phyloP scores from a whole-genome alignment of 1,140 invertebrate species.

The Drosophila mojavensis region DNA sequence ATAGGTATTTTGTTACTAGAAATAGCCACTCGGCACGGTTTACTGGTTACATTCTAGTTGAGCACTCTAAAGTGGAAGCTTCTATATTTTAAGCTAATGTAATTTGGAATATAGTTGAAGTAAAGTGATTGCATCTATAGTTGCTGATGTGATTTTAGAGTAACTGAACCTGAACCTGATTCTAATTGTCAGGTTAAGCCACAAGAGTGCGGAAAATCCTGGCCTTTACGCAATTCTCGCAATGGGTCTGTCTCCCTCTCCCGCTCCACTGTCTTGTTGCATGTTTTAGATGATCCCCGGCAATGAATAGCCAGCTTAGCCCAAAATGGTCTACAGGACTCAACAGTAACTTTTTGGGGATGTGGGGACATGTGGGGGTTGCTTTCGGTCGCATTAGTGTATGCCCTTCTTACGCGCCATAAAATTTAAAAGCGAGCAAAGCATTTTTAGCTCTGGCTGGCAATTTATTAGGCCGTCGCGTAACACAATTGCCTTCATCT shows the following conservation, averaged over 20 bases:
- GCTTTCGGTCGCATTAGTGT: slow-evolving; percentile 51
- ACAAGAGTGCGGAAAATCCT: slow-evolving; percentile 48
- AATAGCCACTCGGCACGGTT: no score
- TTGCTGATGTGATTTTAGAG: slow-evolving; percentile 2
- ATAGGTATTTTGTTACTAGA: no score
- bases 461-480: slow-evolving; percentile 78
- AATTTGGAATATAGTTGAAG: not conserved
- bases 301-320: slow-evolving; percentile 80
- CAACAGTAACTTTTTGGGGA: slow-evolving; percentile 59
- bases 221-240: slow-evolving; percentile 49
- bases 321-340: slow-evolving; percentile 52
- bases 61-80: no score
- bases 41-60: no score
- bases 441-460: slow-evolving; percentile 78
- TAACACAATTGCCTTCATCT: slow-evolving; percentile 82
- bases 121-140: not conserved
- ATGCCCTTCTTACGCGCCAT: slow-evolving; percentile 76
- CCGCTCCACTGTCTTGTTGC: slow-evolving; percentile 59
- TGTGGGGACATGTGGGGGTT: slow-evolving; percentile 30
- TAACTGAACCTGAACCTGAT: slow-evolving; percentile 47
- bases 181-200: slow-evolving; percentile 67
- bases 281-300: slow-evolving; percentile 73
- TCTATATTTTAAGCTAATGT: not conserved
- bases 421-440: slow-evolving; percentile 82
- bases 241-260: slow-evolving; percentile 12